Base-by-base conservation (phyloP, 2,113 vertebrate genomes). In the Etheostoma spectabile region DNA sequence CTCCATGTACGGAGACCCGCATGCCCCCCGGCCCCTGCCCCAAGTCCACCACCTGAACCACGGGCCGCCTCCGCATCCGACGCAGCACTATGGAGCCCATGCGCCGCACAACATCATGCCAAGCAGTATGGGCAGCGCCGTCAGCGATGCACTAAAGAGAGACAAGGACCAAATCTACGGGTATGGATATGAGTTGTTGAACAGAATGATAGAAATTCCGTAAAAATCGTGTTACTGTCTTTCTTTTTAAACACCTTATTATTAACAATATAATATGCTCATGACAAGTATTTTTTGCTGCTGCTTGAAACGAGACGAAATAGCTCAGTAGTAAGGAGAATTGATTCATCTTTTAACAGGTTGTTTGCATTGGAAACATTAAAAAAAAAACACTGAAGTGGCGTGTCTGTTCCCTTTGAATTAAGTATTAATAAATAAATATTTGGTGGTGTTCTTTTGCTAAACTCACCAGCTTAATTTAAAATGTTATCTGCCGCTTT, bases 81-180 rank as follows among this genome's bases (percentile, higher is more conserved):
- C 96, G 45, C 97, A 97, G 92, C 97, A 98, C 91, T 98, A 99
- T 86, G 97, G 97, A 85, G 96, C 96, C 27, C 97, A 98, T 92
- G 96, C 96, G 85, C 96, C 97, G 77, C 98, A 98, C 91, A 96
- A 95, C 93, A 95, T 98, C 93, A 96, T 98, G 96, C 95, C 96
- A 80, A 94, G 96, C 90, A 96, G 96, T 94, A 97, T 98, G 96
- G 97, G 97, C 87, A 96, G 96, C 82, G 96, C 97, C 91, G 96
- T 97, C 88, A 97, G 96, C 93, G 98, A 99, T 84, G 97, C 96
- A 62, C 94, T 99, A 82, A 99, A 98, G 92, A 94, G 97, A 91
- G 97, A 99, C 96, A 99, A 98, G 95, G 98, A 99, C 93, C 97
- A 97, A 63, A 99, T 99, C 92, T 99, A 98, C 85, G 98, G 98